Evolutionary conservation across 2,113 vertebrate genomes (phyloP).

Genomic region (Gymnobelideus leadbeateri): DNA sequence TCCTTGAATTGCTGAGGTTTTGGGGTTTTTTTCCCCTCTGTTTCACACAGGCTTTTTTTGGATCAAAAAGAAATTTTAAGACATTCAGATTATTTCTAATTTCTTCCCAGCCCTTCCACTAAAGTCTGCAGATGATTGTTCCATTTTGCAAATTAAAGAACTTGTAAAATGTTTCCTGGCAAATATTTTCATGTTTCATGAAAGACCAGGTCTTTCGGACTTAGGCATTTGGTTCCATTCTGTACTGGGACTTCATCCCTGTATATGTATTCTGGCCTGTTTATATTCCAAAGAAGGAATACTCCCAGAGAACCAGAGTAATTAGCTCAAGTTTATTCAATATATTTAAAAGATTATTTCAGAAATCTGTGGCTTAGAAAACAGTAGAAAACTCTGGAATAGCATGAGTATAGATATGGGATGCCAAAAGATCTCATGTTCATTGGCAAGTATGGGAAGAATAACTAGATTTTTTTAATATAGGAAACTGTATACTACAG

Average conservation of each 20-base stretch:
- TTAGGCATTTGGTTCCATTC: neutral
- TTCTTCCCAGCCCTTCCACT: constrained; percentile 24
- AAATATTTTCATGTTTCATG: constrained; percentile 15
- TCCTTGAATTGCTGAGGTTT: constrained; percentile 34
- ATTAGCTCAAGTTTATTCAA: neutral
- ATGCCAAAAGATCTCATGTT: neutral
- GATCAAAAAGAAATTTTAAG: constrained; percentile 43
- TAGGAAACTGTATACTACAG: neutral
- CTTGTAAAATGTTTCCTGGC: constrained; percentile 21
- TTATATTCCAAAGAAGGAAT: constrained; percentile 40
- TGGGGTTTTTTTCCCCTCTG: constrained; percentile 40
- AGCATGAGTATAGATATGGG: neutral
- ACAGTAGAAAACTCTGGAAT: neutral
- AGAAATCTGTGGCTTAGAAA: constrained; percentile 34
- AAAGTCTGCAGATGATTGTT: constrained; percentile 34
- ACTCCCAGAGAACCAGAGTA: neutral
- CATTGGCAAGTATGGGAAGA: neutral
- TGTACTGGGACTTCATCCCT: constrained; percentile 19
- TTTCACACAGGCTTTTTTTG: constrained; percentile 31
- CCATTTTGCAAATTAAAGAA: constrained; percentile 39
- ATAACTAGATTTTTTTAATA: neutral
- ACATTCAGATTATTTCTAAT: constrained; percentile 47
- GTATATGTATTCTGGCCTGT: constrained; percentile 43
- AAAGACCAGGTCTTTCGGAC: neutral
- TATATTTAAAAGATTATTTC: constrained; percentile 26